Base-by-base conservation (phyloP, 92 coral and sea anemone species). In the Scolanthus callimorphus region DNA sequence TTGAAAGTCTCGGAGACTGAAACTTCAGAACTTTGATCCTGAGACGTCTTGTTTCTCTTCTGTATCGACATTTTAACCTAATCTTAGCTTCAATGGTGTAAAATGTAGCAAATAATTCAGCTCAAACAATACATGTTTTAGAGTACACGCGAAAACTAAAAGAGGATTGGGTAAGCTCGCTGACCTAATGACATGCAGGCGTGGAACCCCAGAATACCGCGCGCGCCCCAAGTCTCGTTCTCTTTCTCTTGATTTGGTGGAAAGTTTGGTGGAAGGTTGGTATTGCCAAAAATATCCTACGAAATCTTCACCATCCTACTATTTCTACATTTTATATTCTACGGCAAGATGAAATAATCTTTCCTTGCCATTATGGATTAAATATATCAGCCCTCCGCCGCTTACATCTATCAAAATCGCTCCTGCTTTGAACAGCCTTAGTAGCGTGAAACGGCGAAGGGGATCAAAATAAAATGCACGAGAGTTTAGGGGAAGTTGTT, bases 211-310 rank as follows among this genome's bases (percentile, higher is more conserved):
- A 85, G 53, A 76, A 81, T 49, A 37, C 95, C 34, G 15, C 55
- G 67, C 71, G 82, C 70, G 31, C 63, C 38, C 49, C 13, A 3
- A 23, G 27, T 78, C 63, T 77, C 82, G 86, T 77, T 43, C 86
- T 85, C 90, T 87, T 87, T 83, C 90, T 84, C 84, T 79, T 55
- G 67, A 68, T 68, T 60, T 80, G 89, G 89, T 76, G 71, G 49
- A 70, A 62, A 41, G 47, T 69, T 70, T 71, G 83, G 54, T 61
- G 70, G 60, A 70, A 82, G 89, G 89, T 82, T 70, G 64, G 89
- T 82, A 65, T 50, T 2, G 29, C 20, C 52, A 69, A 69, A 75
- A 46, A 53, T 55, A 82, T 61, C 70, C 24, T 12, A 39, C 26
- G 25, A 57, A 54, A 57, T 82, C 83, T 62, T 57, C 0, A 20